Conservation (phyloP, 2,113 vertebrate genomes). For the Eretmochelys imbricata region DNA sequence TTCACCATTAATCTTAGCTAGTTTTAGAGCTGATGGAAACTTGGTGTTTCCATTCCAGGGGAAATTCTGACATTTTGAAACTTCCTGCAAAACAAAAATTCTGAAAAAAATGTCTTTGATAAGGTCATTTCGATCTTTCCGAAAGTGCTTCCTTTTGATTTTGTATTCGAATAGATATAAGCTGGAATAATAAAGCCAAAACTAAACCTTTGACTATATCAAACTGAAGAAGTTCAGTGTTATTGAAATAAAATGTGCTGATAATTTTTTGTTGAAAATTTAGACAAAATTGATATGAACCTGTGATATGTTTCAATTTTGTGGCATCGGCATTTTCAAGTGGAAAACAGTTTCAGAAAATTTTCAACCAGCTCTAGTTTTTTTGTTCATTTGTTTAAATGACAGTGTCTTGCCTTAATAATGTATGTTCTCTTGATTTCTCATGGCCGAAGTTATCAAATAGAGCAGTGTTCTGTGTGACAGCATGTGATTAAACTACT, state of each 20-base stretch:
- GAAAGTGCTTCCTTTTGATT: neutral
- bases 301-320: neutral
- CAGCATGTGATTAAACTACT: neutral
- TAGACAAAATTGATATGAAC: neutral
- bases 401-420: neutral
- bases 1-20: neutral
- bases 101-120: neutral
- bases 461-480: neutral
- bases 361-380: neutral
- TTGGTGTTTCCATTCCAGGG: neutral
- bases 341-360: neutral
- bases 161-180: neutral
- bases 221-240: neutral
- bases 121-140: neutral
- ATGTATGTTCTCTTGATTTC: neutral
- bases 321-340: neutral
- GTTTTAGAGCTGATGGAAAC: neutral
- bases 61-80: neutral
- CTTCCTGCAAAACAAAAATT: neutral
- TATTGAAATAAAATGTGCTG: neutral
- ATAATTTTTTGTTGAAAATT: neutral
- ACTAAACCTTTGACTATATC: neutral
- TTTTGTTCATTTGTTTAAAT: neutral
- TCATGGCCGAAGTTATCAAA: neutral
- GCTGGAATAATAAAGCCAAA: neutral